Conservation (phyloP, 2,888 invertebrate species). For the Rhopalosiphum nymphaeae region DNA sequence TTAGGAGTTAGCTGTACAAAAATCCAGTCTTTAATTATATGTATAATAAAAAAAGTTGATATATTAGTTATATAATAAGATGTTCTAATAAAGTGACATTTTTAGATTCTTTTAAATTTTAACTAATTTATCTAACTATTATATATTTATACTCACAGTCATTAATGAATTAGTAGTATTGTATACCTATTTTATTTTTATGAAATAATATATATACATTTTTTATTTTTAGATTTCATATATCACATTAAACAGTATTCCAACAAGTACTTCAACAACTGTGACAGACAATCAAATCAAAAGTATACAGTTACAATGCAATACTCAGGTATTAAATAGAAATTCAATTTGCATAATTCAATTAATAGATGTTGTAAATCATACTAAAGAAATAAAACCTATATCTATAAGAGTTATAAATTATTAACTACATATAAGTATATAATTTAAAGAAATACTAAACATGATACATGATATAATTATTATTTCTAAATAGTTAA, state of each 20-base stretch:
- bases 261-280: slow-evolving; percentile 40
- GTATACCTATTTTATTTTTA: no score
- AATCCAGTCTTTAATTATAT: neutral
- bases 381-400: slow-evolving; percentile 88
- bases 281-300: slow-evolving; percentile 67
- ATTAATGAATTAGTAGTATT: neutral
- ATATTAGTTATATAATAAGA: neutral
- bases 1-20: no score
- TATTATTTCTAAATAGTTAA: neutral
- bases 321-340: slow-evolving; percentile 68
- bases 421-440: no score
- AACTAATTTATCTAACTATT: no score
- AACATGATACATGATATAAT: neutral
- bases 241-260: slow-evolving; percentile 28
- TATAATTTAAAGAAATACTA: neutral
- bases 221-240: slow-evolving; percentile 16
- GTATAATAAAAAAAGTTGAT: neutral
- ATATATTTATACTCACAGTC: no score
- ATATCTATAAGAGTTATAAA: slow-evolving; percentile 79
- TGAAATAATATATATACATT: no score
- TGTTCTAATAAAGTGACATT: no score
- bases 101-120: no score
- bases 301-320: slow-evolving; percentile 67
- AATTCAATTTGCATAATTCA: slow-evolving; percentile 76
- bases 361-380: slow-evolving; percentile 85